These are phyloP conservation scores for Lasioglossum villosulum DNA, from an alignment of 2,888 invertebrate species.

Conservation along the genomic window DNA sequence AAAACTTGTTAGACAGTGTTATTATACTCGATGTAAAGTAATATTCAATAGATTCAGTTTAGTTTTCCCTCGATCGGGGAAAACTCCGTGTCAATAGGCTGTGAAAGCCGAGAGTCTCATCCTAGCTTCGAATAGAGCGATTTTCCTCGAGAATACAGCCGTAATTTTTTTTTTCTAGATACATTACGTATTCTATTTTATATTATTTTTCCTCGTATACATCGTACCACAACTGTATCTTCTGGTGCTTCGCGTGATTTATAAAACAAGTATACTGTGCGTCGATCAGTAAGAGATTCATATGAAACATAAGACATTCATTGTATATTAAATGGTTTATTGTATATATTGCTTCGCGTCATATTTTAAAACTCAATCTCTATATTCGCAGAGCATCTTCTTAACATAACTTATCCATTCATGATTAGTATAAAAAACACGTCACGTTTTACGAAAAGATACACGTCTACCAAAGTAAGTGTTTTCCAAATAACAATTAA, in stretches of 20 bases:
- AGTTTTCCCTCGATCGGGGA: not conserved
- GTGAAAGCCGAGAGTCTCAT: not conserved
- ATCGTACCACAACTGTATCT: slow-evolving; percentile 1
- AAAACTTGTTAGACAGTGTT: not conserved
- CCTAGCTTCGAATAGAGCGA: not conserved
- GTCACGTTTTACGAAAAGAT: slow-evolving; percentile 31
- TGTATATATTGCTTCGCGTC: slow-evolving; percentile 54
- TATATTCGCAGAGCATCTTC: slow-evolving; percentile 34
- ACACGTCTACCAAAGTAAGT: slow-evolving; percentile 47
- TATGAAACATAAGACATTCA: not conserved
- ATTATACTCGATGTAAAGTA: slow-evolving; percentile 20
- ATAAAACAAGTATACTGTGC: slow-evolving; percentile 7
- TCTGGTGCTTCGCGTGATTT: slow-evolving; percentile 34
- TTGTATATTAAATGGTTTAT: slow-evolving; percentile 42
- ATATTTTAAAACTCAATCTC: slow-evolving; percentile 20
- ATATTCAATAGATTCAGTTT: slow-evolving; percentile 22
- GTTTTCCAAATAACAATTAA: slow-evolving; percentile 49
- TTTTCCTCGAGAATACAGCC: not conserved
- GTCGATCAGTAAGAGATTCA: not conserved
- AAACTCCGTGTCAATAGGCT: not conserved
- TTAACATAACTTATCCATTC: slow-evolving; percentile 27
- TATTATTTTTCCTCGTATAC: slow-evolving; percentile 33
- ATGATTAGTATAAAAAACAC: slow-evolving; percentile 18
- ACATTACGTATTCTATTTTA: slow-evolving; percentile 25
- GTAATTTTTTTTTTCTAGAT: slow-evolving; percentile 1